phyloP scores from a whole-genome alignment of 2,797 vertebrate species.

The Dipus sagitta region DNA sequence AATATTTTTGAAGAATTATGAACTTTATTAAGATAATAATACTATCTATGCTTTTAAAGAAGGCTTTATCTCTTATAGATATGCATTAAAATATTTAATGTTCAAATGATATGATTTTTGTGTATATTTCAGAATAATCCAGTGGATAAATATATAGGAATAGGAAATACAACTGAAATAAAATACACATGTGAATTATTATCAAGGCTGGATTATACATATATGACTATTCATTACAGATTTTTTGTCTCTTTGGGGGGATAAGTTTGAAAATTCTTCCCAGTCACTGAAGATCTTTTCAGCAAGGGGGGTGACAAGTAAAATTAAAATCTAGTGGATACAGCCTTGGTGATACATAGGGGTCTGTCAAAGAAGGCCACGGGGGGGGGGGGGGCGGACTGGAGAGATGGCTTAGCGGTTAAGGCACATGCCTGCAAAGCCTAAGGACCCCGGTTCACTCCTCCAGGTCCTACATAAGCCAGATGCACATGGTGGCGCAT shows the following conservation, averaged over 20 bases:
- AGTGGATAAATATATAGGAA: not conserved
- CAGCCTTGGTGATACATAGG: not conserved
- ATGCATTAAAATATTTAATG: not conserved
- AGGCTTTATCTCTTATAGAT: not conserved
- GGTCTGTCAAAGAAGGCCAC: not conserved
- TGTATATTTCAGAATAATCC: constrained; percentile 24
- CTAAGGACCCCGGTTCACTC: no score
- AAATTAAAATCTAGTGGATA: not conserved
- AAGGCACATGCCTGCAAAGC: no score
- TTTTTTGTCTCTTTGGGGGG: not conserved
- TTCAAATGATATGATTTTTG: constrained; percentile 22
- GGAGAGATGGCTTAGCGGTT: no score
- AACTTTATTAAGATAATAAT: not conserved
- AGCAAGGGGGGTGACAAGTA: not conserved
- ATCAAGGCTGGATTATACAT: constrained; percentile 25
- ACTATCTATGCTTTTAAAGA: constrained; percentile 14
- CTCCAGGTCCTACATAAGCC: no score
- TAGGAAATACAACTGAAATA: not conserved
- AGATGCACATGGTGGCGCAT: no score
- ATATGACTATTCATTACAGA: not conserved
- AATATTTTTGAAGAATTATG: constrained; percentile 21
- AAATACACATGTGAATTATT: not conserved
- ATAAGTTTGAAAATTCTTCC: not conserved
- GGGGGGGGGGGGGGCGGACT: no score
- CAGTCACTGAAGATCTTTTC: not conserved